Conservation (phyloP, 2,888 invertebrate species). For the Hipparchia semele region DNA sequence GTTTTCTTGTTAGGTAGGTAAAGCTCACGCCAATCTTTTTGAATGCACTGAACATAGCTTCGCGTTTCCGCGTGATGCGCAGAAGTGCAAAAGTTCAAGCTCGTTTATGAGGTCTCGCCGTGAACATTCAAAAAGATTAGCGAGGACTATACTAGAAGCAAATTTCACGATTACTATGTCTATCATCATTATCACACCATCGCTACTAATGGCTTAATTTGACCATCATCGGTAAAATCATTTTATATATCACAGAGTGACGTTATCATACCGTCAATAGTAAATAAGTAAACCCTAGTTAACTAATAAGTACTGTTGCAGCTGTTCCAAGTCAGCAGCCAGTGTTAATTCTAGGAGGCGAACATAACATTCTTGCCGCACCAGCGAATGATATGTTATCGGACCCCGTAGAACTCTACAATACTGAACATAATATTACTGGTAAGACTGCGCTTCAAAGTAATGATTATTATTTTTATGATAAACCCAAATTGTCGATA, state of each 20-base stretch:
- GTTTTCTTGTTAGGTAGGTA: neutral
- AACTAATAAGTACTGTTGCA: conserved; percentile 51
- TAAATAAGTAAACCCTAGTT: neutral
- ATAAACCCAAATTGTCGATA: too few species aligned
- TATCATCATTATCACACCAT: neutral
- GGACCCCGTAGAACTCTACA: conserved; percentile 86
- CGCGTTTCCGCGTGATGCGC: too few species aligned
- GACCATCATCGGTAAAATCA: neutral
- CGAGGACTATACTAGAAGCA: neutral
- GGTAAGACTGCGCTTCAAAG: conserved; percentile 49
- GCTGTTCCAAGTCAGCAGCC: conserved; percentile 87
- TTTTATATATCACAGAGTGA: neutral
- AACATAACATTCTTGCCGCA: conserved; percentile 86
- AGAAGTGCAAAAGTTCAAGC: too few species aligned
- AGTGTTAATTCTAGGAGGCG: conserved; percentile 87
- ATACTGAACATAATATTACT: conserved; percentile 77
- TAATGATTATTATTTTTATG: neutral
- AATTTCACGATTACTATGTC: neutral
- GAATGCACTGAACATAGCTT: too few species aligned
- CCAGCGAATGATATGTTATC: conserved; percentile 86
- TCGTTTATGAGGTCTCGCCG: too few species aligned
- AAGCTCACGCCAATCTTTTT: too few species aligned
- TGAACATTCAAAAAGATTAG: too few species aligned
- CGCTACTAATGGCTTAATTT: neutral
- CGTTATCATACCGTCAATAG: neutral